Base-by-base conservation (phyloP, 2,113 vertebrate species). In the Anthoscopus minutus region DNA sequence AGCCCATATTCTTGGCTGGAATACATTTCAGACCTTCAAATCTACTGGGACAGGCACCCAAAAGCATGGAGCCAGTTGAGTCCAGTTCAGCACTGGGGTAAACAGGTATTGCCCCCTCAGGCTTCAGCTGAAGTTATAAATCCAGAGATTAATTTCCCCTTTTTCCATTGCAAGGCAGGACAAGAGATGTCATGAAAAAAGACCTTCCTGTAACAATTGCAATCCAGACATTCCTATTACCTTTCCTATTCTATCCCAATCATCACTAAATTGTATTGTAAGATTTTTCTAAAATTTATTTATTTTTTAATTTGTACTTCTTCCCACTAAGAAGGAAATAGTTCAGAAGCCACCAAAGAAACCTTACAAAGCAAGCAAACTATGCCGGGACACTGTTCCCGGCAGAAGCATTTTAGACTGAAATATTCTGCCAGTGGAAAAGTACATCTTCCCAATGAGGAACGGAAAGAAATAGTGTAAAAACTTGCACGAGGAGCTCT, bases 31-130 rank as follows among this genome's bases (percentile, higher is more conserved):
- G 57, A 88, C 24, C 38, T 81, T 69, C 3, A 3, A 3, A 51
- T 79, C 78, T 51, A 6, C 28, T 45, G 48, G n/a, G 60, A 83
- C 21, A 73, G 35, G 38, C 35, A 86, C 7, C 23, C 51, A 64
- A 60, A 92, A 78, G 8, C 0, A 0, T 42, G 37, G 20, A 84
- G 48, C 19, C 37, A 81, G 13, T 14, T 1, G 2, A 74, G 51
- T 54, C 18, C 48, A 50, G 6, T 19, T 51, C 61, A 85, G 44
- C 33, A 15, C 31, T 38, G 45, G 17, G 6, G 4, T 33, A 45
- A 86, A 50, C 8, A 57, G 22, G 11, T 47, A 53, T 25, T 79
- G 12, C 4, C 33, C 61, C 9, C 54, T 76, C 65, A 28, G 51
- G 38, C 42, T 83, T 67, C 56, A 79, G 54, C 2, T 53, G 15